Evolutionary conservation across 2,888 invertebrate genomes (phyloP), one percentile per base, ranked within the genome.

Genomic region (Agapetus fuscipes): DNA sequence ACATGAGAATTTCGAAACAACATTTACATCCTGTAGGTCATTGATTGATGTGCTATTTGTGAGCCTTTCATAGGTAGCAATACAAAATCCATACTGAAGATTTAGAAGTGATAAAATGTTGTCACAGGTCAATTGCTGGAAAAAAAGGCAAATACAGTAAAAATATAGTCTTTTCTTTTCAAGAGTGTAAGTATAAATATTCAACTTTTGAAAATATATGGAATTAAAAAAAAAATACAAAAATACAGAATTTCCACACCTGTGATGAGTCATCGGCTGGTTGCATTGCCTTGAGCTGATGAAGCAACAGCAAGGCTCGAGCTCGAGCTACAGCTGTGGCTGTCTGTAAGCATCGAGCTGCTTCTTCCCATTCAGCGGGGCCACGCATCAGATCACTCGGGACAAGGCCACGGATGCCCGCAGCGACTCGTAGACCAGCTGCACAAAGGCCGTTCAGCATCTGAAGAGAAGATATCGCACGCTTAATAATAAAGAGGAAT

Each of bases 51-150:
- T 28, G 7, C 14, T 17, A n/a, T 14, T 14, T 11, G 27, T n/a
- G 3, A 35, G 28, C n/a, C 35, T 12, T 16, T 35, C 35, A 35
- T 11, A 16, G 11, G 11, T 35, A 10, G 35, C 16, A 6, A 28
- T 16, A 17, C 16, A 27, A 24, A 35, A 35, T 16, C 35, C 28
- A 12, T 35, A 35, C 15, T 27, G 13, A 15, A 35, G 13, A 11
- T 35, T n/a, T 6, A 35, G 16, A 11, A 35, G 12, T 28, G 35
- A 35, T 28, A 35, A 10, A 27, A 35, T 35, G 27, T 35, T 35
- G 13, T 35, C 35, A 26, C 14, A 35, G 13, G 27, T 35, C 2
- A 35, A 11, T 28, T 35, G 27, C 35, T 35, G 28, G 27, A 35
- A 35, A 11, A 9, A 33, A 13, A 33, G 9, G 20, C 4, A 20